Base-by-base conservation (phyloP, 2,113 vertebrate species). In the Nothocercus julius region DNA sequence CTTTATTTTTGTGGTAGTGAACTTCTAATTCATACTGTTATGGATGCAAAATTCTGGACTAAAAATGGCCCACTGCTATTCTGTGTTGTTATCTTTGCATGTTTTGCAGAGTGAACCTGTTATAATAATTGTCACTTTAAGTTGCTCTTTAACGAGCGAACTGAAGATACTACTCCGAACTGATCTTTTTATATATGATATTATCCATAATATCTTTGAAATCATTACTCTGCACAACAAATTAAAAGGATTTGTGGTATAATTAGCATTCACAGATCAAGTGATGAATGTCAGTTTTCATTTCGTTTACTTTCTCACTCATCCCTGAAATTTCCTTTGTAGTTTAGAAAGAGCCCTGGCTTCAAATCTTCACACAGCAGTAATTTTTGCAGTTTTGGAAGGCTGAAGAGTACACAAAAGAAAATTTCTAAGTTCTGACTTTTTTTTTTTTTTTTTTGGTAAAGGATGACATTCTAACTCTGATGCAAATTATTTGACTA, bases 301-400 rank as follows among this genome's bases (percentile, higher is more conserved):
- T 73, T 92, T 92, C 80, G 92, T 90, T 90, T 86, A 49, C 21
- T 92, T 92, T 89, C 66, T 95, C 85, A 93, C 11, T 11, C 94
- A 94, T 59, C 78, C 66, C 24, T 87, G 79, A 95, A 89, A 95
- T 89, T 87, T 90, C 56, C n/a, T 42, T 38, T 83, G 94, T 70
- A 58, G 18, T 19, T 86, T 87, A 82, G 92, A 95, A 51, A 91
- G 89, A 84, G 13, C 36, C 36, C 8, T 36, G 36, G 28, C 42
- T 40, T 83, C 34, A 58, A 13, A 49, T 22, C 30, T 88, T 93
- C 77, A 89, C 76, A 58, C 49, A 58, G 7, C 63, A 92, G 21
- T 11, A 87, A 21, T 45, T 58, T 27, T 45, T 66, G 49, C 5
- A 44, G 3, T 5, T 36, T 53, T 11, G 16, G 6, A 14, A n/a